A percentile compares a stretch with the other conserved stretches of the same genome.
Conservation (phyloP, 1,140 invertebrate species). For the Coenobita brevimanus region DNA sequence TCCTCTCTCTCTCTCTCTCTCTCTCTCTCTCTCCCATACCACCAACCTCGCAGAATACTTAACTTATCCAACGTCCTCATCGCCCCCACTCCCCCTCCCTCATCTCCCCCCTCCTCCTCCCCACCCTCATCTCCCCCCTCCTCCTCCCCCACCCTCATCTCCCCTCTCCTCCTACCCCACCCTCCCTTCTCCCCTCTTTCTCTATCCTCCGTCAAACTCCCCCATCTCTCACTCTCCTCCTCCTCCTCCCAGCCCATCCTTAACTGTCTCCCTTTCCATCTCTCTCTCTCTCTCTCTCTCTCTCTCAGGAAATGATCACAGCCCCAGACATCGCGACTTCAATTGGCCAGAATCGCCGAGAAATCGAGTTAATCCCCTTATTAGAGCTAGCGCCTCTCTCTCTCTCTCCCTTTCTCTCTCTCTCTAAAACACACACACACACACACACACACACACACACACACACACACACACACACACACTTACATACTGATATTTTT, state of each 20-base stretch:
- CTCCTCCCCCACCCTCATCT: not conserved
- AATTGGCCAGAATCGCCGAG: not conserved
- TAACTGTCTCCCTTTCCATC: not conserved
- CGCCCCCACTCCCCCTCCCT: no score
- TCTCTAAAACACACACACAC: conserved; percentile 34
- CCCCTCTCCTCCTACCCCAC: conserved; percentile 13
- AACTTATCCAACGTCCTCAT: no score
- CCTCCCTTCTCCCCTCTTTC: not conserved
- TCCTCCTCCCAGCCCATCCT: not conserved
- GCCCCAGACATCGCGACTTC: not conserved
- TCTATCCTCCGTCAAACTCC: not conserved
- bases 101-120: no score
- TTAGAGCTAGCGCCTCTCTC: not conserved
- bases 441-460: conserved; percentile 53
- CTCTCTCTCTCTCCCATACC: no score
- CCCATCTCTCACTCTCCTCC: not conserved
- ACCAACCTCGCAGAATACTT: no score
- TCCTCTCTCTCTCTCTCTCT: no score
- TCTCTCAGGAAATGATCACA: not conserved
- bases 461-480: no score
- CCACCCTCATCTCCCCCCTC: no score
- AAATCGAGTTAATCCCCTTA: conserved; percentile 39
- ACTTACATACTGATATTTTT: no score
- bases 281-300: not conserved
- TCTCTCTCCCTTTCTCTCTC: conserved; percentile 8